Percentiles rank a stretch among this genome's conserved stretches.
phyloP scores from a whole-genome alignment of 2,888 invertebrate genomes.

The Teinopalpus imperialis region DNA sequence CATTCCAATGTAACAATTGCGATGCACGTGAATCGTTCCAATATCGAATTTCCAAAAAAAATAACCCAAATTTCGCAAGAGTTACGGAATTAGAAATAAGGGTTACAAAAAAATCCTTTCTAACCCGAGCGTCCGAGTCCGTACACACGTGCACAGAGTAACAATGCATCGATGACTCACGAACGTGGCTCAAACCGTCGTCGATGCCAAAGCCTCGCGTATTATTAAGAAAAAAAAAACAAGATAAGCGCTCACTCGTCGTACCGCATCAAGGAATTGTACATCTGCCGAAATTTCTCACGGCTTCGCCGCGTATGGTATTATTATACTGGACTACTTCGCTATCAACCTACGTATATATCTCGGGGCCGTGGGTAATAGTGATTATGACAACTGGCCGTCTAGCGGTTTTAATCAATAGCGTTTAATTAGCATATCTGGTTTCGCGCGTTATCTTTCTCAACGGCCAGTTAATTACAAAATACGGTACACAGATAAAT shows the following conservation, averaged over 20 bases:
- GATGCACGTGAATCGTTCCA: slow-evolving; percentile 46
- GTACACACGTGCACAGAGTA: slow-evolving; percentile 72
- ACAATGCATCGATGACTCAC: slow-evolving; percentile 76
- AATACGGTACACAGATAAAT: slow-evolving; percentile 23
- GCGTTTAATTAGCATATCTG: slow-evolving; percentile 64
- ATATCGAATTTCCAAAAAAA: slow-evolving; percentile 56
- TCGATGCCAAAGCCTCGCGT: slow-evolving; percentile 59
- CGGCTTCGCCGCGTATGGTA: slow-evolving; percentile 70
- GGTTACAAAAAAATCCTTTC: slow-evolving; percentile 79
- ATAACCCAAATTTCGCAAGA: slow-evolving; percentile 79
- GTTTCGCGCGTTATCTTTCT: slow-evolving; percentile 39
- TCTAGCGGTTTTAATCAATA: slow-evolving; percentile 76
- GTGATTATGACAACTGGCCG: slow-evolving; percentile 69
- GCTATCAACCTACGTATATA: slow-evolving; percentile 65
- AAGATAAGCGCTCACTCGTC: slow-evolving; percentile 75
- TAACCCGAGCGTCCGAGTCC: slow-evolving; percentile 71
- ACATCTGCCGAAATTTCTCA: slow-evolving; percentile 83
- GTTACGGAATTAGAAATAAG: slow-evolving; percentile 79
- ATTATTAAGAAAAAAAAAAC: slow-evolving; percentile 74
- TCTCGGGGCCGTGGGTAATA: slow-evolving; percentile 43
- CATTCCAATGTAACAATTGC: slow-evolving; percentile 45
- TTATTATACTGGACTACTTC: slow-evolving; percentile 69
- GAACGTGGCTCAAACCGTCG: slow-evolving; percentile 57
- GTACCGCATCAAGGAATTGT: slow-evolving; percentile 78
- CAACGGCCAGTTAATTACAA: slow-evolving; percentile 27